Evolutionary conservation across 2,797 vertebrate species (phyloP).

Genomic region (Acipenser ruthenus): DNA sequence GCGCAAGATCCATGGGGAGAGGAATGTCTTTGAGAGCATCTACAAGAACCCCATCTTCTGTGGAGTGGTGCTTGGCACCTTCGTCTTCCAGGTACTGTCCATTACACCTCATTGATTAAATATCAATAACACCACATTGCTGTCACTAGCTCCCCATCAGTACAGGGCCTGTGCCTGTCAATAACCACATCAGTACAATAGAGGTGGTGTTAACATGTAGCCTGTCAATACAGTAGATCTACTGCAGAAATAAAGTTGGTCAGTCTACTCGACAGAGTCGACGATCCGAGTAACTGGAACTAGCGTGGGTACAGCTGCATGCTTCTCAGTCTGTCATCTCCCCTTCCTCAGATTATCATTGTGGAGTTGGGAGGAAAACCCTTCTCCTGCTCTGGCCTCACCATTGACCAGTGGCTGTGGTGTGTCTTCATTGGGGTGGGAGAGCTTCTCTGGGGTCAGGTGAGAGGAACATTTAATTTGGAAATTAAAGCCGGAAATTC

Average conservation of each 20-base stretch:
- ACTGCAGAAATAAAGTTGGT: too few species aligned
- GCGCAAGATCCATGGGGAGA: slow-evolving; percentile 93
- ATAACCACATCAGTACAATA: too few species aligned
- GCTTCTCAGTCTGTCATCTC: slow-evolving; percentile 10
- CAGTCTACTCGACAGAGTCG: too few species aligned
- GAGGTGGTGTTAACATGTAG: too few species aligned
- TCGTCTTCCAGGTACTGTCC: slow-evolving; percentile 71
- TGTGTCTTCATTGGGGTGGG: slow-evolving; percentile 90
- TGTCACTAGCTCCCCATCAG: too few species aligned
- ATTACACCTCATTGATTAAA: too few species aligned
- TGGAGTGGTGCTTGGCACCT: slow-evolving; percentile 85
- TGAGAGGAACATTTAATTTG: slow-evolving; percentile 40
- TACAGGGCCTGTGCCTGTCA: too few species aligned
- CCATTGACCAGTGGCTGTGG: slow-evolving; percentile 92
- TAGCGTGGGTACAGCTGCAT: background rate
- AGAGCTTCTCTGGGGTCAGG: slow-evolving; percentile 96
- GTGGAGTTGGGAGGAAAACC: slow-evolving; percentile 94
- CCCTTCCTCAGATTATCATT: slow-evolving; percentile 73
- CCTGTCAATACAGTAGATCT: too few species aligned
- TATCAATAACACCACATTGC: too few species aligned
- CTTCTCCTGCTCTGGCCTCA: slow-evolving; percentile 86
- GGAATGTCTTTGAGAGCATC: slow-evolving; percentile 86
- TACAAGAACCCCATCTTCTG: slow-evolving; percentile 95
- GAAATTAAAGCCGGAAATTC: too few species aligned
- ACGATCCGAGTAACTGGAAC: too few species aligned